Evolutionary conservation across 1,140 invertebrate genomes (phyloP).

Genomic region (Drosophila sproati): DNA sequence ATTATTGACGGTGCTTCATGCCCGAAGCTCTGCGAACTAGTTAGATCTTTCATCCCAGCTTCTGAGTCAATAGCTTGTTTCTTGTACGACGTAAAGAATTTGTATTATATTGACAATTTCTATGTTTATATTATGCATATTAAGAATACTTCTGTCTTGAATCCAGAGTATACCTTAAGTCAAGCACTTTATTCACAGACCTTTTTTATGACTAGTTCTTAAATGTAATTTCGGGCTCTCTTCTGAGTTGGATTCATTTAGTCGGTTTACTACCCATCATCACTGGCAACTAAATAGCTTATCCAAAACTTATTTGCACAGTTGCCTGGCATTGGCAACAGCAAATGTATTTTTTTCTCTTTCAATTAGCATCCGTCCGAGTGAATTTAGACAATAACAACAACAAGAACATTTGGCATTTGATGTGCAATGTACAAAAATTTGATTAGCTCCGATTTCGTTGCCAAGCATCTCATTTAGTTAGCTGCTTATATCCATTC

Average conservation of each 20-base stretch:
- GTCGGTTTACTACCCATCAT: background rate
- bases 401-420: constrained; percentile 6
- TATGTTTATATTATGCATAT: too few relatives aligned
- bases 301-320: constrained; percentile 8
- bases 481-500: constrained; percentile 66
- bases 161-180: background rate
- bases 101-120: too few relatives aligned
- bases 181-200: background rate
- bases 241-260: background rate
- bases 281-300: constrained; percentile 8
- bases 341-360: constrained; percentile 8
- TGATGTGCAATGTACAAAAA: constrained; percentile 24
- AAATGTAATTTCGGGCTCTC: constrained; percentile 4
- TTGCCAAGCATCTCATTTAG: constrained; percentile 30
- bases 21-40: too few relatives aligned
- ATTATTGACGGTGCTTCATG: too few relatives aligned
- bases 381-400: constrained; percentile 1
- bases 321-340: constrained; percentile 8
- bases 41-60: too few relatives aligned
- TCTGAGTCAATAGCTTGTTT: too few relatives aligned
- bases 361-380: constrained; percentile 19
- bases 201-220: background rate
- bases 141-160: background rate
- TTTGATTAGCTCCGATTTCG: constrained; percentile 26
- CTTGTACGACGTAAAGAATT: too few relatives aligned